Evolutionary conservation across 2,797 vertebrate genomes (phyloP).

Genomic region (Thamnophis elegans): DNA sequence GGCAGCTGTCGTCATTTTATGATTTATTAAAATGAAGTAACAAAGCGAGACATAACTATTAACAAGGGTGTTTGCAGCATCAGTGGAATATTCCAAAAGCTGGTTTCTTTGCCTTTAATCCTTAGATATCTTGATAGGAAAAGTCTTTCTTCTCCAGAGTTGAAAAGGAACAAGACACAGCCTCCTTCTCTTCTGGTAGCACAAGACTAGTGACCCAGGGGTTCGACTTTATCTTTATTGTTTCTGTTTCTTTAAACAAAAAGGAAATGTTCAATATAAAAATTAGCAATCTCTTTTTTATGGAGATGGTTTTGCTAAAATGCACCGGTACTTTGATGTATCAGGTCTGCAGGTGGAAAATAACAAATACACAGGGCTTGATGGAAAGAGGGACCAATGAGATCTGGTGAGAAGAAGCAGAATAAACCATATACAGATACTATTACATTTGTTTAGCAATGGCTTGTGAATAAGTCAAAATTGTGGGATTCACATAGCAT

Average conservation of each 20-base stretch:
- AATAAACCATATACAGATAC: not conserved
- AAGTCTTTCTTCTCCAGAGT: slow-evolving; percentile 53
- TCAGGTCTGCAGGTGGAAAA: slow-evolving; percentile 28
- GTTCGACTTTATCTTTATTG: slow-evolving; percentile 61
- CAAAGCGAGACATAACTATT: slow-evolving; percentile 71
- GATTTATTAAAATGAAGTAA: slow-evolving; percentile 74
- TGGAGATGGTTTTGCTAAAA: slow-evolving; percentile 45
- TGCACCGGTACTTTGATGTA: slow-evolving; percentile 43
- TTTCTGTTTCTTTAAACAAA: slow-evolving; percentile 61
- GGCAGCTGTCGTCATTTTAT: slow-evolving; percentile 71
- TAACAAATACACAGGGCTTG: not conserved
- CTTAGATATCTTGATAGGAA: slow-evolving; percentile 60
- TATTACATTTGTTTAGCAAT: not conserved
- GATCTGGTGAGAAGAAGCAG: not conserved
- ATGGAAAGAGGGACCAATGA: not conserved
- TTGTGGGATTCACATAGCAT: not conserved
- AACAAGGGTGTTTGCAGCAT: slow-evolving; percentile 68
- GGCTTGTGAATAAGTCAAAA: not conserved
- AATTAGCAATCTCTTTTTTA: slow-evolving; percentile 61
- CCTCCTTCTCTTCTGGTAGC: slow-evolving; percentile 38
- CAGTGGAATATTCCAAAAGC: slow-evolving; percentile 69
- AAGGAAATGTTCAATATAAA: slow-evolving; percentile 30
- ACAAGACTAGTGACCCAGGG: slow-evolving; percentile 33
- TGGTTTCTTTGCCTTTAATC: slow-evolving; percentile 63
- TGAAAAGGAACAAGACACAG: slow-evolving; percentile 34